Evolutionary conservation across 2,113 vertebrate genomes (phyloP), one percentile per base, ranked within the genome.

Genomic region (Chitala chitala): DNA sequence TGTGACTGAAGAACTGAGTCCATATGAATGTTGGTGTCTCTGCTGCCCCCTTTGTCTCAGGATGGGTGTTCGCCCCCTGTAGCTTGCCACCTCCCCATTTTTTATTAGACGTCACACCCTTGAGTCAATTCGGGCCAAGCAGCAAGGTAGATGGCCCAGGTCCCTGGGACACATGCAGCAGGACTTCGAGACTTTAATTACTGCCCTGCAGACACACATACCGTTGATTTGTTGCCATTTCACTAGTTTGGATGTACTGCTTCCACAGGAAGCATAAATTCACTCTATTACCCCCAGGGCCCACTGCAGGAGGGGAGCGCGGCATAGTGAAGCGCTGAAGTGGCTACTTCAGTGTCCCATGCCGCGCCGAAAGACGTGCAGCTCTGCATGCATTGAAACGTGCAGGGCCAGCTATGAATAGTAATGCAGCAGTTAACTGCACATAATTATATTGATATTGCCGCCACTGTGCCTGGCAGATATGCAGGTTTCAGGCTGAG

Each of bases 251-350:
- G 38, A 59, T 55, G 22, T 72, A 44, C 26, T 33, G 29, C 36
- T 72, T 46, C 17, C 53, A 42, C n/a, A 36, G 6, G 70, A 44
- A 58, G 36, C 70, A 58, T 59, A 72, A 72, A 58, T 59, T 10
- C 54, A 44, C 54, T 58, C 53, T 58, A 40, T 72, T 42, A 72
- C 54, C 36, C 20, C 15, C 0, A 13, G 29, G 15, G 24, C 48
- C 69, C 31, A 9, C 38, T 17, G 36, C 22, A 55, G 40, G 70
- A 40, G 33, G n/a, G 38, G 29, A 56, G 9, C 7, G 66, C 13
- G 3, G 17, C 10, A 26, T 13, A 12, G 42, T 69, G 64, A 44
- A n/a, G 22, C 4, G 8, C 13, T 51, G 54, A n/a, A n/a, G n/a
- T n/a, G n/a, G 54, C 26, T 15, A 17, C 22, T 5, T 72, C 38